A percentile compares a stretch with the other conserved stretches of the same genome.
phyloP scores from a whole-genome alignment of 2,888 invertebrate species.

The Acleris emargana region DNA sequence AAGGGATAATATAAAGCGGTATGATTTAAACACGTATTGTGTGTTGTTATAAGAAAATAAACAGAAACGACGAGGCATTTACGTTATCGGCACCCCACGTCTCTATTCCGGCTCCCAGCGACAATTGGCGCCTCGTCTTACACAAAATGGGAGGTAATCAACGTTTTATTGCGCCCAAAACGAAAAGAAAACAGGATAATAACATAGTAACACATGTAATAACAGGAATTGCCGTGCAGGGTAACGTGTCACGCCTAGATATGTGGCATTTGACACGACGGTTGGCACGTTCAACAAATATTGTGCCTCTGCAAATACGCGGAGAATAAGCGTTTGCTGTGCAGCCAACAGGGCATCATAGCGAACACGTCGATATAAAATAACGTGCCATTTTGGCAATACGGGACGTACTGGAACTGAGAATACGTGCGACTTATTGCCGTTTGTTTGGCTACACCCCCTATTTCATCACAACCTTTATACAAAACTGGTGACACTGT shows the following conservation, averaged over 20 bases:
- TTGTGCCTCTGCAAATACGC: slow-evolving; percentile 78
- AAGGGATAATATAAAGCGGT: slow-evolving; percentile 19
- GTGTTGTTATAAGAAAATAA: slow-evolving; percentile 30
- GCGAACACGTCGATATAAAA: slow-evolving; percentile 73
- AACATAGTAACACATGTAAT: slow-evolving; percentile 72
- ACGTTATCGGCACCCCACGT: slow-evolving; percentile 70
- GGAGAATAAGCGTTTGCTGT: slow-evolving; percentile 59
- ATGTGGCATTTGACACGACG: slow-evolving; percentile 73
- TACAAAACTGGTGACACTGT: slow-evolving; percentile 10
- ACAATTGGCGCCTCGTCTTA: slow-evolving; percentile 59
- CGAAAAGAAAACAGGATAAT: slow-evolving; percentile 74
- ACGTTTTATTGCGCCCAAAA: slow-evolving; percentile 74
- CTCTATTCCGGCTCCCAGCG: slow-evolving; percentile 59
- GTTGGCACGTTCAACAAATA: slow-evolving; percentile 82
- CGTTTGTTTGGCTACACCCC: slow-evolving; percentile 36
- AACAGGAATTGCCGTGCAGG: slow-evolving; percentile 66
- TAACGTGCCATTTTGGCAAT: slow-evolving; percentile 69
- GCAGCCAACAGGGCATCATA: slow-evolving; percentile 72
- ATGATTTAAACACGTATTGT: slow-evolving; percentile 9
- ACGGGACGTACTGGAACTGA: slow-evolving; percentile 53
- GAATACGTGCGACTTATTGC: slow-evolving; percentile 65
- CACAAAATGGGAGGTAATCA: slow-evolving; percentile 62
- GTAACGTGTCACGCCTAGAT: slow-evolving; percentile 77
- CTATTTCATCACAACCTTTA: slow-evolving; percentile 34
- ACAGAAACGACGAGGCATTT: slow-evolving; percentile 50